Conservation (phyloP, 1,140 invertebrate genomes). For the Dinoponera quadriceps region DNA sequence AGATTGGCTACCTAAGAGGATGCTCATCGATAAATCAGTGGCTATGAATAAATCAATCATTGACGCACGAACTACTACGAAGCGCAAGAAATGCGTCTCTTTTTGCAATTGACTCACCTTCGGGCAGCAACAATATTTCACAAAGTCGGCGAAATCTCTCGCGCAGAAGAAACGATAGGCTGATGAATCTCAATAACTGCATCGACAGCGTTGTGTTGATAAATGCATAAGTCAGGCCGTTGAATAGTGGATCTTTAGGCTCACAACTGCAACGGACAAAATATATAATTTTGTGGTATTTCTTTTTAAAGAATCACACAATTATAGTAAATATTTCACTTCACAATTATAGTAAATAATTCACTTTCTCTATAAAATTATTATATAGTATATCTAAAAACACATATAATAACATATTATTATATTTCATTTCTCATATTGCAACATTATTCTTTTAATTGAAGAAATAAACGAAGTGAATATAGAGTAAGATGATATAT, state of each 20-base stretch:
- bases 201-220: slow-evolving; percentile 64
- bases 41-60: background rate
- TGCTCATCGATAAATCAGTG: background rate
- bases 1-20: background rate
- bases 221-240: slow-evolving; percentile 59
- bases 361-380: no score
- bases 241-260: slow-evolving; percentile 47
- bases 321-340: no score
- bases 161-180: slow-evolving; percentile 61
- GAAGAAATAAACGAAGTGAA: no score
- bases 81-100: background rate
- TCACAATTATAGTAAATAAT: no score
- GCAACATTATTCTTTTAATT: no score
- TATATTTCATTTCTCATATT: no score
- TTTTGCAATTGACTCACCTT: slow-evolving; percentile 57
- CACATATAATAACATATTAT: no score
- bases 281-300: no score
- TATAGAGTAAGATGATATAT: no score
- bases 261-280: slow-evolving; percentile 52
- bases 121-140: slow-evolving; percentile 43
- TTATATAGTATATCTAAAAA: no score
- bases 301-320: no score
- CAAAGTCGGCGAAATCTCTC: slow-evolving; percentile 64
- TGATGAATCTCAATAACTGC: slow-evolving; percentile 70
- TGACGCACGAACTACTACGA: background rate